These are phyloP conservation scores for Apotomis turbidana DNA, from an alignment of 2,888 invertebrate species.

Conservation along the genomic window DNA sequence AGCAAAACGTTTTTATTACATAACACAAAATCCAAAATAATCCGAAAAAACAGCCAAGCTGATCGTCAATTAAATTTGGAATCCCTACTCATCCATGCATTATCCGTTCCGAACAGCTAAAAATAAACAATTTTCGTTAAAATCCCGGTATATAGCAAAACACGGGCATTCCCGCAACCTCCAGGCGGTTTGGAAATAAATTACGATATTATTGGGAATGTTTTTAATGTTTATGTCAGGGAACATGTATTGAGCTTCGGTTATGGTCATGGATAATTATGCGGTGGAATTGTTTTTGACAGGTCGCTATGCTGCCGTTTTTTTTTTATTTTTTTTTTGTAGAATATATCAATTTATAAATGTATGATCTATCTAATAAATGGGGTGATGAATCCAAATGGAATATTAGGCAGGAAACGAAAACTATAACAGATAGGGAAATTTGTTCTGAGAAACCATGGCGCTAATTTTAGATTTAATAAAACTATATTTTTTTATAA, in stretches of 20 bases:
- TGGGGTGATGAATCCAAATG: no score
- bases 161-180: neutral
- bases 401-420: no score
- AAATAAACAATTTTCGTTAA: neutral
- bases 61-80: slow-evolving; percentile 29
- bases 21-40: neutral
- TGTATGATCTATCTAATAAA: no score
- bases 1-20: neutral
- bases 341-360: no score
- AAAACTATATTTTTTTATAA: no score
- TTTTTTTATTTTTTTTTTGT: no score
- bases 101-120: slow-evolving; percentile 9
- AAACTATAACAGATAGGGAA: no score
- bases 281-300: neutral
- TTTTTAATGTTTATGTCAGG: neutral
- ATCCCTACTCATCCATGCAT: slow-evolving; percentile 19
- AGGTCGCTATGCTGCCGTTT: neutral
- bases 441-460: no score
- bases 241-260: neutral
- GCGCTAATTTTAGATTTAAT: no score
- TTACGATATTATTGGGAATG: slow-evolving; percentile 7
- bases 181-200: slow-evolving; percentile 6
- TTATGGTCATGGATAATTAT: neutral
- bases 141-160: neutral
- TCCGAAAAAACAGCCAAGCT: neutral